These are phyloP conservation scores for Leucoraja ocellata DNA, from an alignment of 2,797 vertebrate species.

Conservation along the genomic window DNA sequence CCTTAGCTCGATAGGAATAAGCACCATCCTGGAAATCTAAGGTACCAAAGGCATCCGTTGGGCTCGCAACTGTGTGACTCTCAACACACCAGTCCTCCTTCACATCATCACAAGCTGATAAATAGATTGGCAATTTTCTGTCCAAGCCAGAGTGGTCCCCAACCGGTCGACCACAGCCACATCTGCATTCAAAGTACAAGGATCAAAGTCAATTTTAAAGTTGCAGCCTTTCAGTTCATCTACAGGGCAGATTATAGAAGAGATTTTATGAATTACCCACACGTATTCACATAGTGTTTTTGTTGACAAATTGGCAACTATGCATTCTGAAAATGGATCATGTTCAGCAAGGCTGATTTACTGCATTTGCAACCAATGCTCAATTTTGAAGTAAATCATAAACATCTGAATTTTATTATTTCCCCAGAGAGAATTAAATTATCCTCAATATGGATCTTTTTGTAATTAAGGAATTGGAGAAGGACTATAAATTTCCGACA, in stretches of 20 bases:
- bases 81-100: slow-evolving; percentile 75
- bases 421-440: not conserved
- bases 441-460: not conserved
- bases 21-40: slow-evolving; percentile 87
- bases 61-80: slow-evolving; percentile 71
- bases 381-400: not conserved
- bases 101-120: slow-evolving; percentile 46
- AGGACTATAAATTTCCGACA: not conserved
- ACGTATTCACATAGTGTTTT: not conserved
- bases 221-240: not conserved
- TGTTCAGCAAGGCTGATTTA: not conserved
- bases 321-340: not conserved
- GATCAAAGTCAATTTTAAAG: not conserved
- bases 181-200: slow-evolving; percentile 60
- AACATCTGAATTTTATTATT: not conserved
- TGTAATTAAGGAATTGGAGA: not conserved
- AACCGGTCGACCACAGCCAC: slow-evolving; percentile 81
- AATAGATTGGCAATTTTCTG: slow-evolving; percentile 52
- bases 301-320: not conserved
- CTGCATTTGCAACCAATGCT: not conserved
- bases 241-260: not conserved
- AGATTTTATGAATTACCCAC: not conserved
- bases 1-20: slow-evolving; percentile 86
- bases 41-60: slow-evolving; percentile 84
- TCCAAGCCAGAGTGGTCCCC: slow-evolving; percentile 70